Conservation (phyloP, 2,888 invertebrate genomes). For the Nephrotoma flavescens region DNA sequence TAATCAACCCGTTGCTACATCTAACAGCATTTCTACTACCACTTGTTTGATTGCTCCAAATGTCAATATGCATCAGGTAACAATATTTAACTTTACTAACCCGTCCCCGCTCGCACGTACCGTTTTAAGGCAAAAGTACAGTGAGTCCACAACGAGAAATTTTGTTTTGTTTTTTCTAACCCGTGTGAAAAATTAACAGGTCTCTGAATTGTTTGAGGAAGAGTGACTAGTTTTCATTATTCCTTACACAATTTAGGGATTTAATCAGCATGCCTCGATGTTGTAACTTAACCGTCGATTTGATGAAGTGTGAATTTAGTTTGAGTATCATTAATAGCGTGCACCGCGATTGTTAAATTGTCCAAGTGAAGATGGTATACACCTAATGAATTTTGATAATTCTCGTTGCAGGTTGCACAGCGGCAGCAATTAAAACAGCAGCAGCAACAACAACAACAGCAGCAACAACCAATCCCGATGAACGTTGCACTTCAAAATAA, state of each 20-base stretch:
- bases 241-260: background rate
- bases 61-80: slow-evolving; percentile 24
- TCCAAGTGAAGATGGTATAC: background rate
- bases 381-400: background rate
- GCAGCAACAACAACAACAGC: slow-evolving; percentile 39
- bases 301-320: background rate
- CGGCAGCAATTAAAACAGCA: slow-evolving; percentile 47
- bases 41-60: slow-evolving; percentile 20
- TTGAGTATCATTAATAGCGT: background rate
- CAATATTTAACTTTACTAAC: slow-evolving; percentile 9
- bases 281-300: background rate
- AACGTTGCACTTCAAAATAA: background rate
- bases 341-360: background rate
- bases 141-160: background rate
- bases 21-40: slow-evolving; percentile 5
- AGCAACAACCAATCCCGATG: background rate
- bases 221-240: background rate
- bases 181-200: background rate
- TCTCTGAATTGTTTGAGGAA: background rate
- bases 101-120: background rate
- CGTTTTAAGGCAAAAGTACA: background rate
- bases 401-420: slow-evolving; percentile 41
- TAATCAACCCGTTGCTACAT: background rate
- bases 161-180: background rate
- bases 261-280: background rate